Evolutionary conservation across 2,888 invertebrate species (phyloP).

Genomic region (Clunio marinus): DNA sequence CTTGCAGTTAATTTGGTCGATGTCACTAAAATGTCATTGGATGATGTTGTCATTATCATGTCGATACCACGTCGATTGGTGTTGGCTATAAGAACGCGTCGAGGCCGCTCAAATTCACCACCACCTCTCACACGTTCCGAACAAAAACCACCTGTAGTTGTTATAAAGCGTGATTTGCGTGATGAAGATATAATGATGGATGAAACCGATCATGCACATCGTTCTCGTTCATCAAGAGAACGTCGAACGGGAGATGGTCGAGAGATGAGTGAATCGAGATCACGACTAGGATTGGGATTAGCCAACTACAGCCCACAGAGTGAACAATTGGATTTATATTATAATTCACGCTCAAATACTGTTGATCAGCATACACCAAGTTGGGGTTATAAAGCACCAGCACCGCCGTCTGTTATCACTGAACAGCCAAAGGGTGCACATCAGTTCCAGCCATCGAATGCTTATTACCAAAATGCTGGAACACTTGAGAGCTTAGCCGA

Average conservation of each 20-base stretch:
- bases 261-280: constrained; percentile 72
- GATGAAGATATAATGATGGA: constrained; percentile 62
- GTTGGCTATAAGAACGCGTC: constrained; percentile 83
- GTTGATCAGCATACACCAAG: constrained; percentile 53
- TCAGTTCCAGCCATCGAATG: constrained; percentile 67
- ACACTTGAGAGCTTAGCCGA: constrained; percentile 88
- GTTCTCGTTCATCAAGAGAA: constrained; percentile 52
- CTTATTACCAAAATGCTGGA: constrained; percentile 73
- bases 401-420: constrained; percentile 81
- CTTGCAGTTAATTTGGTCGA: constrained; percentile 96
- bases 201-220: constrained; percentile 57
- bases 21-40: constrained; percentile 94
- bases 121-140: constrained; percentile 62
- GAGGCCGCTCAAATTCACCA: constrained; percentile 56
- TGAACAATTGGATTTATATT: constrained; percentile 72
- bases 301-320: constrained; percentile 62
- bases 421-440: constrained; percentile 83
- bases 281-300: constrained; percentile 67
- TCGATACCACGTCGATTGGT: constrained; percentile 95
- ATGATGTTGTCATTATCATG: constrained; percentile 99
- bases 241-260: constrained; percentile 66
- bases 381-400: constrained; percentile 52
- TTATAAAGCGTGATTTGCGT: constrained; percentile 80
- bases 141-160: constrained; percentile 86
- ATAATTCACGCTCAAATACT: constrained; percentile 70